Evolutionary conservation across 1,140 invertebrate species (phyloP).

Genomic region (Metopolophium dirhodum): DNA sequence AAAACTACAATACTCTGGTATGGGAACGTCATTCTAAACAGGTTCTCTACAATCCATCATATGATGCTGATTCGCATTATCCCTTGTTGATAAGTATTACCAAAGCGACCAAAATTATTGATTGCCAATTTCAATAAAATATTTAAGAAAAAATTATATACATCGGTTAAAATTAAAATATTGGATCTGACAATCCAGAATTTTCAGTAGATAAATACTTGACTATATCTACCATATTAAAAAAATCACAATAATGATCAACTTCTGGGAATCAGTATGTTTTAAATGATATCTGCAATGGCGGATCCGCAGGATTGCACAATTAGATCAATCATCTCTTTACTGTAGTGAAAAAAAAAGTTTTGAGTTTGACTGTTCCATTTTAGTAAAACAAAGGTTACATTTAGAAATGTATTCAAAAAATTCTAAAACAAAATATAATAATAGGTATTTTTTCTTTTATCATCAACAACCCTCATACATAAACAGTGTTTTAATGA

Average conservation of each 20-base stretch:
- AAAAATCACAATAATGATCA: constrained; percentile 7
- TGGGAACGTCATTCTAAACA: constrained; percentile 73
- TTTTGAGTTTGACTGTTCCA: neutral
- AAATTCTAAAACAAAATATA: neutral
- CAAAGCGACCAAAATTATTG: constrained; percentile 42
- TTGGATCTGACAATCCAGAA: neutral
- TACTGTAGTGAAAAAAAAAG: neutral
- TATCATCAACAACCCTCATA: neutral
- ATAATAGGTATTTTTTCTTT: neutral
- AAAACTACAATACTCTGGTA: constrained; percentile 71
- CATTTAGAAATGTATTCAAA: neutral
- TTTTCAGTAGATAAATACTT: neutral
- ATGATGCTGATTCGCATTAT: constrained; percentile 74
- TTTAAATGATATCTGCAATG: neutral
- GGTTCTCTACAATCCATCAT: constrained; percentile 67
- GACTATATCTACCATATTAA: neutral
- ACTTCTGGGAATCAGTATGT: neutral
- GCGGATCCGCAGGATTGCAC: neutral
- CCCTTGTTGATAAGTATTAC: constrained; percentile 67
- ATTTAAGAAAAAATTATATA: neutral
- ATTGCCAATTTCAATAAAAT: constrained; percentile 51
- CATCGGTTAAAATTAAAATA: neutral
- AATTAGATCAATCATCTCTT: neutral
- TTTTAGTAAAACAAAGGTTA: neutral
- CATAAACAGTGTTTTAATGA: neutral